phyloP scores from a whole-genome alignment of 2,888 invertebrate genomes.

The Drosophila greeni region DNA sequence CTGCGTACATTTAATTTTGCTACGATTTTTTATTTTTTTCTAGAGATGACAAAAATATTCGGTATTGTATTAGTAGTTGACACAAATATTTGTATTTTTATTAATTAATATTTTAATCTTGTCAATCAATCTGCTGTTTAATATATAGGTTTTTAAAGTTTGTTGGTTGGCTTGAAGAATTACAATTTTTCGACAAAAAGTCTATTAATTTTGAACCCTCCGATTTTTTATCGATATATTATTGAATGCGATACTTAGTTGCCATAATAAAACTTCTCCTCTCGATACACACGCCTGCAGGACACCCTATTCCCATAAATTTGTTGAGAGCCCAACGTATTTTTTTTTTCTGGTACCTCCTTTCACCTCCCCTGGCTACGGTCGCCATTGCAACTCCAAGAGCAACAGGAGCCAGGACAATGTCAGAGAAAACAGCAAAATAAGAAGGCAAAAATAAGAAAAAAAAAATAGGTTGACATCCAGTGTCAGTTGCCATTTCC shows the following conservation, averaged over 20 bases:
- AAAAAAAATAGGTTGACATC: constrained; percentile 52
- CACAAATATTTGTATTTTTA: no score
- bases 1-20: no score
- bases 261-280: not conserved
- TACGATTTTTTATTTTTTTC: no score
- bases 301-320: constrained; percentile 52
- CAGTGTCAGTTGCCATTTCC: constrained; percentile 56
- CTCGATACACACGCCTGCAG: not conserved
- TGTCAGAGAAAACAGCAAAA: constrained; percentile 1
- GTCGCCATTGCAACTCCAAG: constrained; percentile 42
- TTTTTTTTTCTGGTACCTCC: constrained; percentile 31
- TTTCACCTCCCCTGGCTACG: constrained; percentile 37
- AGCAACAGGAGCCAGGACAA: constrained; percentile 5
- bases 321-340: constrained; percentile 40
- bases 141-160: not conserved
- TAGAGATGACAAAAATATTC: no score
- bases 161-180: not conserved
- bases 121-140: no score
- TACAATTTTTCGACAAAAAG: no score
- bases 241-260: not conserved
- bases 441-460: constrained; percentile 15
- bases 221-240: no score
- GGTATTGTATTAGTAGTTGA: no score
- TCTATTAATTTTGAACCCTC: no score
- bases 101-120: no score